These are phyloP conservation scores for Grantiella picta DNA, from an alignment of 2,113 vertebrate genomes.

Conservation along the genomic window DNA sequence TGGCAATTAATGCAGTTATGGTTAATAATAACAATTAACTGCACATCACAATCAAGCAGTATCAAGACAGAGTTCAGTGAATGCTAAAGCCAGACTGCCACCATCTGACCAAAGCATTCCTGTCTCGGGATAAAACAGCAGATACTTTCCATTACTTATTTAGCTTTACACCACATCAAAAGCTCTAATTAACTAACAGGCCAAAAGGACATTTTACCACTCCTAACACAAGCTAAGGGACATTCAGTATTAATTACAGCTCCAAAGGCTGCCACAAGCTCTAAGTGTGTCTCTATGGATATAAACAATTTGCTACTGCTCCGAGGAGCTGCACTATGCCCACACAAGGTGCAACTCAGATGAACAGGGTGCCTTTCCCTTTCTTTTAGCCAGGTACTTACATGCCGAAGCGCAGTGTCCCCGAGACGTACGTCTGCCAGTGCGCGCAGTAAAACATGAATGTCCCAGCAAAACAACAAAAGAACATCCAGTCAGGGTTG, in stretches of 20 bases:
- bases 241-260: not conserved
- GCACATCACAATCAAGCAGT: not conserved
- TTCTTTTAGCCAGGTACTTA: slow-evolving; percentile 77
- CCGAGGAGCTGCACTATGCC: not conserved
- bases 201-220: not conserved
- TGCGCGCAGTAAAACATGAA: slow-evolving; percentile 99
- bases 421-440: slow-evolving; percentile 98
- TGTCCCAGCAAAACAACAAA: slow-evolving; percentile 97
- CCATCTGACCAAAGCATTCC: not conserved
- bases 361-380: not conserved
- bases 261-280: not conserved
- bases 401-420: slow-evolving; percentile 95
- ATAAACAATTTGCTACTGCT: not conserved
- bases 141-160: not conserved
- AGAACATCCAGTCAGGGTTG: slow-evolving; percentile 99
- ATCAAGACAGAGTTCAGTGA: not conserved
- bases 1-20: not conserved
- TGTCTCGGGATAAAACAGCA: not conserved
- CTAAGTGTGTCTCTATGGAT: rapidly evolving
- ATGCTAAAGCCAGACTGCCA: not conserved
- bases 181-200: not conserved
- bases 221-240: not conserved
- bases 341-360: not conserved
- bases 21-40: not conserved
- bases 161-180: not conserved